Base-by-base conservation (phyloP, 2,888 invertebrate species). In the Shargacucullia verbasci region DNA sequence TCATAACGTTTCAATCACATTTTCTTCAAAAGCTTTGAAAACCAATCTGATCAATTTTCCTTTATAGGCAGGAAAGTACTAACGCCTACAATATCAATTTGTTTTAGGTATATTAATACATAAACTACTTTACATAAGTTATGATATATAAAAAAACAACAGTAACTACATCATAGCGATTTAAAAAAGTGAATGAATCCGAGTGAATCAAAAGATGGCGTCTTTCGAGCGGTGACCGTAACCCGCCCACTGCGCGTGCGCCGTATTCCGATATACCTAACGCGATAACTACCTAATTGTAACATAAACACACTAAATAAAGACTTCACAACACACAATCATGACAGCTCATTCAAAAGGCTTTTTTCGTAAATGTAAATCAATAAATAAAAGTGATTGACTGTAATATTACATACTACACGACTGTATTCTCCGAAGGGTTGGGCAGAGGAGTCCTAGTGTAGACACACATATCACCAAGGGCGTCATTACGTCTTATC, bases 281-380 rank as follows among this genome's bases (percentile, higher is more conserved):
- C 65, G 61, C 52, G 57, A 72, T 75, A 72, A 73, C 49, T 72
- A 76, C 73, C 61, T 73, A 72, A 69, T 73, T 76, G 69, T 69
- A 73, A 64, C 60, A 75, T 73, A 75, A 75, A 73, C 47, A 75
- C 64, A 61, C 60, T 63, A 73, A 75, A 75, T 71, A 71, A 75
- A 73, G 73, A 75, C 64, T 59, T 59, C 58, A 68, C 72, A 71
- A 54, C 40, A 57, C 15, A 43, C 13, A 20, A 20, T 20, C 20
- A n/a, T 37, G 52, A 49, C 57, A 53, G 43, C 20, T 3, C 48
- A 29, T 39, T 44, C 44, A 37, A 63, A 53, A 57, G 39, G 38
- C 52, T 48, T 63, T 60, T 43, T 15, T 37, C 15, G 31, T 35
- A 64, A 59, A 41, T 25, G 41, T 69, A 49, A 64, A 54, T 65